These are phyloP conservation scores for Hycleus phaleratus DNA, from an alignment of 1,140 invertebrate genomes.

Conservation along the genomic window DNA sequence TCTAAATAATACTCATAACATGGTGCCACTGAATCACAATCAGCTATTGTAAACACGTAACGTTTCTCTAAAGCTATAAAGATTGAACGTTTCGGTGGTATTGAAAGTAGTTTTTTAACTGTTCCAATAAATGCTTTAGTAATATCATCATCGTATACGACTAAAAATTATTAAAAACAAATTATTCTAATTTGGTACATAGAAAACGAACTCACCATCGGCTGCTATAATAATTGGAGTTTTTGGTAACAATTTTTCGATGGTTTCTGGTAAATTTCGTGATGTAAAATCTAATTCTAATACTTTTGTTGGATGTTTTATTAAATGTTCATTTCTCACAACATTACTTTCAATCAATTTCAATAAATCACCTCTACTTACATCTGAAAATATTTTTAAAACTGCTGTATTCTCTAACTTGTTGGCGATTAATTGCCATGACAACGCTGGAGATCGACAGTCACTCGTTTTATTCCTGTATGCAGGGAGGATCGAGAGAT, in stretches of 20 bases:
- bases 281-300: constrained; percentile 62
- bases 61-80: constrained; percentile 80
- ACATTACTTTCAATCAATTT: constrained; percentile 63
- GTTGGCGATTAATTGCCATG: too few species aligned
- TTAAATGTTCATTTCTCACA: constrained; percentile 52
- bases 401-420: too few species aligned
- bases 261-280: constrained; percentile 46
- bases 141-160: constrained; percentile 79
- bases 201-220: constrained; percentile 54
- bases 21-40: constrained; percentile 71
- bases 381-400: constrained; percentile 50
- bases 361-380: constrained; percentile 67
- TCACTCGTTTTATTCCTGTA: too few species aligned
- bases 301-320: constrained; percentile 45
- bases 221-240: constrained; percentile 64
- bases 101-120: constrained; percentile 58
- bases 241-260: constrained; percentile 46
- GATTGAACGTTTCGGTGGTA: constrained; percentile 52
- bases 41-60: constrained; percentile 73
- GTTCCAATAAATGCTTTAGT: constrained; percentile 75
- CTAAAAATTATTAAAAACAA: constrained; percentile 46
- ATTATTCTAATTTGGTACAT: background rate
- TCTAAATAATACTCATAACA: constrained; percentile 76
- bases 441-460: too few species aligned
- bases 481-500: too few species aligned